Percentiles rank a stretch among this genome's conserved stretches.
Conservation (phyloP, 1,140 invertebrate genomes). For the Lepidostoma basale region DNA sequence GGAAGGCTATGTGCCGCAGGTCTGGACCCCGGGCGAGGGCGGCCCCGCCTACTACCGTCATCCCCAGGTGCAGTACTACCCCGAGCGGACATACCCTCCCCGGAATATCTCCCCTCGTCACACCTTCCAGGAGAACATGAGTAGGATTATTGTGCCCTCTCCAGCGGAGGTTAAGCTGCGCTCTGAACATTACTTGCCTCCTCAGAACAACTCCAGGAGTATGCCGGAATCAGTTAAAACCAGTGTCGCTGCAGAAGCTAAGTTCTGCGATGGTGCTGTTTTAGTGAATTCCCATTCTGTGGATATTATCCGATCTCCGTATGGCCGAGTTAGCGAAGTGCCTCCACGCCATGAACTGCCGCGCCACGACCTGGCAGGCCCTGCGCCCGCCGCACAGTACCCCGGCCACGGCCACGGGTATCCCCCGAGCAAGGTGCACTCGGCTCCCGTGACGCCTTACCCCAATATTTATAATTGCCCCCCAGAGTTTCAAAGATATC, state of each 20-base stretch:
- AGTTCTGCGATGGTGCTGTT: constrained; percentile 15
- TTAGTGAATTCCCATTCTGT: constrained; percentile 14
- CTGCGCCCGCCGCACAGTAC: not conserved
- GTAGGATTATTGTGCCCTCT: constrained; percentile 56
- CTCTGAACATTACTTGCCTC: not conserved
- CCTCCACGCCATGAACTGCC: not conserved
- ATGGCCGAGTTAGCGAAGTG: constrained; percentile 16
- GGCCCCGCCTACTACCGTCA: not conserved
- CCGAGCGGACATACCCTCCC: constrained; percentile 51
- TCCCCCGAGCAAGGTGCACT: not conserved
- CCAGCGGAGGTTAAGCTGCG: constrained; percentile 30
- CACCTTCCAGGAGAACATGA: constrained; percentile 62
- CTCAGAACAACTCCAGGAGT: not conserved
- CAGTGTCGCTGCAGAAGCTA: not conserved
- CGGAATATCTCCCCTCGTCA: constrained; percentile 60
- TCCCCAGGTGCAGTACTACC: constrained; percentile 46
- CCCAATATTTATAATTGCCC: constrained; percentile 15
- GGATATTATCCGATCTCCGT: constrained; percentile 14
- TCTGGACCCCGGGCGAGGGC: constrained; percentile 47
- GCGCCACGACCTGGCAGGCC: constrained; percentile 3
- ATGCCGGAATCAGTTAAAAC: not conserved
- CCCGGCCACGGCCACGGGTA: constrained; percentile 6
- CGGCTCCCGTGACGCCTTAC: not conserved
- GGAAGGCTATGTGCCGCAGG: constrained; percentile 42
- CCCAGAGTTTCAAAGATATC: constrained; percentile 23